Evolutionary conservation across 1,140 invertebrate genomes (phyloP).

Genomic region (Riptortus pedestris): DNA sequence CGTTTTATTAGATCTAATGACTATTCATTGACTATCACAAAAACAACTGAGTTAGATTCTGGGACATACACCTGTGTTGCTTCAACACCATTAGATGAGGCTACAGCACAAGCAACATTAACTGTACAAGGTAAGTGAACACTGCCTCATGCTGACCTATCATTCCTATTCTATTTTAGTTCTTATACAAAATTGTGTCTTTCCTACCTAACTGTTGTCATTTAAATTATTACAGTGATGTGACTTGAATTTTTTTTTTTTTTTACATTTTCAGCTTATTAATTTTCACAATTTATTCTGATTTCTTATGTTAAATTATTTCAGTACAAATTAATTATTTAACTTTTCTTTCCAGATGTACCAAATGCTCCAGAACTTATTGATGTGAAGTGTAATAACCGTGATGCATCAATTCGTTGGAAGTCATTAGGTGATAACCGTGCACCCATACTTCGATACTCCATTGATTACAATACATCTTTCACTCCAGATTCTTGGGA

Average conservation of each 20-base stretch:
- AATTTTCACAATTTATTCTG: too few relatives aligned
- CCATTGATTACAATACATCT: slow-evolving; percentile 87
- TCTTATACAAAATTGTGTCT: background rate
- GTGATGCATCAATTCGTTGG: slow-evolving; percentile 71
- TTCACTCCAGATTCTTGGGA: slow-evolving; percentile 91
- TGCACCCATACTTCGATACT: slow-evolving; percentile 82
- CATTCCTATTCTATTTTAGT: background rate
- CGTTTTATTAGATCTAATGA: slow-evolving; percentile 73
- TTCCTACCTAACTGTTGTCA: too few relatives aligned
- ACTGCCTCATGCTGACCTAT: too few relatives aligned
- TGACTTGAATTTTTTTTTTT: too few relatives aligned
- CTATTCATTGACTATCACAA: slow-evolving; percentile 85
- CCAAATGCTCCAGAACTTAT: slow-evolving; percentile 75
- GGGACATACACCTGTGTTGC: slow-evolving; percentile 95
- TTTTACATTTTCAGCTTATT: too few relatives aligned
- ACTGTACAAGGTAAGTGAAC: slow-evolving; percentile 69
- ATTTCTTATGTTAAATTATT: too few relatives aligned
- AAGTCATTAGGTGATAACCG: slow-evolving; percentile 83
- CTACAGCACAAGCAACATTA: slow-evolving; percentile 70
- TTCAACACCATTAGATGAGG: slow-evolving; percentile 74
- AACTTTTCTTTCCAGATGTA: slow-evolving; percentile 58
- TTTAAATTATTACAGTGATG: too few relatives aligned
- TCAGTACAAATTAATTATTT: too few relatives aligned
- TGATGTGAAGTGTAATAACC: slow-evolving; percentile 53
- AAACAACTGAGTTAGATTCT: slow-evolving; percentile 88